Evolutionary conservation across 92 coral and sea anemone species (phyloP).

Genomic region (Epizoanthus illoricatus): DNA sequence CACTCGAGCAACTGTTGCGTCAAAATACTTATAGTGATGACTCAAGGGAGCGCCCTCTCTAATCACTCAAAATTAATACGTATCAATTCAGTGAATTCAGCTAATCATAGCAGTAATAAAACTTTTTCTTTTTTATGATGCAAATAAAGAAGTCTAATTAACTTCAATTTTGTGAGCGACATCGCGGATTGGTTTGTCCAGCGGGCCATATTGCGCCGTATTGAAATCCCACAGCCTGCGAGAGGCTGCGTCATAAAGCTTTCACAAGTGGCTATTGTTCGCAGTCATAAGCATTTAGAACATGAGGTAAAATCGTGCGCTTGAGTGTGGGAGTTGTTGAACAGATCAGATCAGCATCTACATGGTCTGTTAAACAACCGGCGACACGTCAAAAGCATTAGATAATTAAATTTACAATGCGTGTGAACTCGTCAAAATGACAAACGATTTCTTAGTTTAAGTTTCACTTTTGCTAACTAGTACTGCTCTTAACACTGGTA

Average conservation of each 20-base stretch:
- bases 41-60: neutral
- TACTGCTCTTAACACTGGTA: too few species aligned
- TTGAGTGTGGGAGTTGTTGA: too few species aligned
- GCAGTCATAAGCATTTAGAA: neutral
- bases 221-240: neutral
- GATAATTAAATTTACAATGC: too few species aligned
- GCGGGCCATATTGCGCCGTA: neutral
- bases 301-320: neutral
- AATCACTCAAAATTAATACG: neutral
- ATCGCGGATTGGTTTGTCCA: constrained; percentile 21
- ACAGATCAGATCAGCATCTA: too few species aligned
- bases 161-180: constrained; percentile 11
- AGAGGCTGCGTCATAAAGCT: neutral
- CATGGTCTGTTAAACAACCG: too few species aligned
- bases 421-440: too few species aligned
- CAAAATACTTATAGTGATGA: neutral
- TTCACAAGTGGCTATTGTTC: constrained; percentile 5
- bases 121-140: constrained; percentile 24
- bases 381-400: too few species aligned
- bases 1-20: neutral
- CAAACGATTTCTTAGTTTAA: too few species aligned
- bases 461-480: too few species aligned
- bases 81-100: constrained; percentile 6
- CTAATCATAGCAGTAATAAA: neutral
- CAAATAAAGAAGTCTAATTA: constrained; percentile 25